Evolutionary conservation across 2,797 vertebrate genomes (phyloP).

Genomic region (Myripristis murdjan): DNA sequence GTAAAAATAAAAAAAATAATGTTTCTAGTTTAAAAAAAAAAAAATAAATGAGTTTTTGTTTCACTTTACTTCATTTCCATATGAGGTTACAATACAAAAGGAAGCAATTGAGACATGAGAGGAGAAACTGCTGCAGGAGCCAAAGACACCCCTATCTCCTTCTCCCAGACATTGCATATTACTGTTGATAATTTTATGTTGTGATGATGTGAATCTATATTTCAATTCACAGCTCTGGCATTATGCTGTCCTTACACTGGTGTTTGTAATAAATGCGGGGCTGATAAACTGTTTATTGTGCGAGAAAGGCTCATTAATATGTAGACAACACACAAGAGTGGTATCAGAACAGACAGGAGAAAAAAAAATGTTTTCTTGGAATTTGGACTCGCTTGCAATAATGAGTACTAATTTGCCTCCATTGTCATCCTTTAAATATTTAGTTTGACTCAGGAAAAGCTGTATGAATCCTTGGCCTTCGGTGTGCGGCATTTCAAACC

Average conservation of each 20-base stretch:
- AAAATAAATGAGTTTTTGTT: conserved; percentile 9
- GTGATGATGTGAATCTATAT: conserved; percentile 69
- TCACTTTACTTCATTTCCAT: conserved; percentile 44
- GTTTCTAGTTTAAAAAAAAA: no score
- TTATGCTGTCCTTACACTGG: conserved; percentile 62
- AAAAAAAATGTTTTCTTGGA: conserved; percentile 32
- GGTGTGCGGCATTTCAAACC: conserved; percentile 5
- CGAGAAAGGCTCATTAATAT: conserved; percentile 76
- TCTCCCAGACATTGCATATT: conserved; percentile 61
- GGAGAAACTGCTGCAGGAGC: conserved; percentile 25
- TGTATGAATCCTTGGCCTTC: background rate
- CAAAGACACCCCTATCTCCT: conserved; percentile 59
- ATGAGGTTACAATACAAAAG: conserved; percentile 6
- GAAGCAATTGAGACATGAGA: conserved; percentile 57
- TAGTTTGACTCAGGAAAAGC: conserved; percentile 16
- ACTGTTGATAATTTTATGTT: conserved; percentile 66
- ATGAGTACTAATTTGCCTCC: conserved; percentile 14
- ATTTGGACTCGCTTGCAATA: conserved; percentile 34
- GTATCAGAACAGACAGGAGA: conserved; percentile 39
- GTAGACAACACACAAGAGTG: conserved; percentile 49
- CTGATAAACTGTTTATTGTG: conserved; percentile 71
- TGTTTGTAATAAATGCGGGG: conserved; percentile 71
- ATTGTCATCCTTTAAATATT: conserved; percentile 6
- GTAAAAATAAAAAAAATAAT: no score
- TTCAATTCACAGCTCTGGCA: conserved; percentile 70